Conservation (phyloP, 2,797 vertebrate species). For the Tenualosa ilisha region DNA sequence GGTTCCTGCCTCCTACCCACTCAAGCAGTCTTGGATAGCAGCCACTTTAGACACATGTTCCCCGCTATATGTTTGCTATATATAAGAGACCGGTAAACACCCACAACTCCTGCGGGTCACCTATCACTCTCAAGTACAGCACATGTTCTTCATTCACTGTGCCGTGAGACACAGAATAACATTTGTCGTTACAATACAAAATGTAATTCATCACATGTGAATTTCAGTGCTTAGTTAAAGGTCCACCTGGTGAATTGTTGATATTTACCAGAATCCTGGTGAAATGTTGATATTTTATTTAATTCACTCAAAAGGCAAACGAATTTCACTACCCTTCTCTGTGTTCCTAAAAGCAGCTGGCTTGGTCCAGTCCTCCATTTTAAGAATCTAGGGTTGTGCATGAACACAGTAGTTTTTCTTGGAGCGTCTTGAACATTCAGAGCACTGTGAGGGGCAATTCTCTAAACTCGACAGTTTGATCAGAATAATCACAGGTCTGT, state of each 20-base stretch:
- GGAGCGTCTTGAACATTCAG: neutral
- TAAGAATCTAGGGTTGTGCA: neutral
- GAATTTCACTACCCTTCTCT: neutral
- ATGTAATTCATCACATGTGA: neutral
- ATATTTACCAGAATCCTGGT: neutral
- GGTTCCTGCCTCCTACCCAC: constrained; percentile 21
- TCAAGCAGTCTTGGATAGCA: constrained; percentile 11
- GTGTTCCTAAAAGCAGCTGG: neutral
- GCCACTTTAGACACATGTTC: constrained; percentile 14
- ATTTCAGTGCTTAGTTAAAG: neutral
- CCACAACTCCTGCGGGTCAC: constrained; percentile 5
- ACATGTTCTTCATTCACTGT: neutral
- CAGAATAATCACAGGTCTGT: too few relatives aligned
- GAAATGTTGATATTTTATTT: neutral
- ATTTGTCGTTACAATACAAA: neutral
- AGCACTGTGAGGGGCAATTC: neutral
- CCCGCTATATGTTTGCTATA: neutral
- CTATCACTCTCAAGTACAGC: neutral
- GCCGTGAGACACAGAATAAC: neutral
- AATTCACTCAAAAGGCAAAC: neutral
- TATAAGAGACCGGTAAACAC: neutral
- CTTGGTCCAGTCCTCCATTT: neutral
- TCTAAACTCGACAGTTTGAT: neutral
- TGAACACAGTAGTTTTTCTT: neutral
- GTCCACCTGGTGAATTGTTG: neutral